Base-by-base conservation (phyloP, 2,797 vertebrate species). In the Cyprinella venusta region DNA sequence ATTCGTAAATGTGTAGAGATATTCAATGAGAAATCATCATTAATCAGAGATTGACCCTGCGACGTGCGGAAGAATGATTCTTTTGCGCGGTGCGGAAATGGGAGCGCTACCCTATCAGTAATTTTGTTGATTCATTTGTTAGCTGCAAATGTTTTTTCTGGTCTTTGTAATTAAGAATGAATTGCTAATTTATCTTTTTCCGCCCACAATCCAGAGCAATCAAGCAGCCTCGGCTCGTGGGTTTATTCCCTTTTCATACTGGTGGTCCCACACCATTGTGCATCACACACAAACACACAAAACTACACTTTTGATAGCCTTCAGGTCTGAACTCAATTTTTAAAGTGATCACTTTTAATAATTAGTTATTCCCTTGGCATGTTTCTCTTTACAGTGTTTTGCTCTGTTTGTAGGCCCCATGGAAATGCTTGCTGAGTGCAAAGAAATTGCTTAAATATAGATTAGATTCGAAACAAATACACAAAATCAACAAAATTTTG, bases 351-450 rank as follows among this genome's bases (percentile, higher is more conserved):
- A 84, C 87, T 74, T 67, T 64, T 68, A 45, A 52, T 72, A 75
- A 82, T 79, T 72, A 75, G 85, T 84, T 89, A 92, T 86, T 81
- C 48, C 65, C 71, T 86, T 81, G 6, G 90, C 91, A 92, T 91
- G 89, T 89, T 91, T 90, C 91, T 90, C 92, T 90, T 85, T 88
- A 87, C 84, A 45, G 77, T n/a, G 24, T 89, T 71, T 48, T 24
- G 8, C 45, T 81, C 54, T 33, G 52, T 61, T 61, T 61, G 59
- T 45, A 36, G 48, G 52, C 10, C 33, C 65, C 1, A n/a, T 67
- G 65, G 19, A 67, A 40, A 67, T 21, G 52, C 71, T 54, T 54
- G 48, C 1, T 52, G 9, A 72, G 70, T 8, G 70, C 30, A 56
- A 54, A 54, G 33, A 74, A 56, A 48, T 54, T 74, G 30, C 70